These are phyloP conservation scores for Ochotona princeps DNA, from an alignment of 2,113 vertebrate genomes.

Conservation along the genomic window DNA sequence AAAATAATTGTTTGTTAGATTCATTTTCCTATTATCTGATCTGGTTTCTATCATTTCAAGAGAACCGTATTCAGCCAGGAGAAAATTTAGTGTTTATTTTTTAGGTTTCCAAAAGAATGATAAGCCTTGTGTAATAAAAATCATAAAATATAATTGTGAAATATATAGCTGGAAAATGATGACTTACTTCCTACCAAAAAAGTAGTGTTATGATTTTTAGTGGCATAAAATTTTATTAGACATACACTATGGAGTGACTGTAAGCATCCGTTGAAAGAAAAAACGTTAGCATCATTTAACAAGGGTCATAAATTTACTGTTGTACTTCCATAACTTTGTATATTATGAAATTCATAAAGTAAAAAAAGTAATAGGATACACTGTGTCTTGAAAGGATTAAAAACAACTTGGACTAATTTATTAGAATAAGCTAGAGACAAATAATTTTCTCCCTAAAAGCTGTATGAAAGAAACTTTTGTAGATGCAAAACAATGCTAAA, in stretches of 20 bases:
- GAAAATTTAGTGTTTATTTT: conserved; percentile 37
- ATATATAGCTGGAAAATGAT: conserved; percentile 44
- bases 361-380: not conserved
- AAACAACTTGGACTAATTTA: conserved; percentile 60
- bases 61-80: conserved; percentile 14
- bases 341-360: conserved; percentile 51
- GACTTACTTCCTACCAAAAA: conserved; percentile 32
- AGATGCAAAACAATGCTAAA: conserved; percentile 76
- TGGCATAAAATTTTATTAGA: conserved; percentile 65
- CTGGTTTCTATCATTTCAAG: conserved; percentile 27
- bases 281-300: conserved; percentile 18
- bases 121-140: conserved; percentile 35
- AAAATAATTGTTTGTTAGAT: not conserved
- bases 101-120: conserved; percentile 54
- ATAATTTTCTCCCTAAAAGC: conserved; percentile 72
- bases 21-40: not conserved
- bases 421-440: conserved; percentile 68
- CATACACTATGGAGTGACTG: conserved; percentile 60
- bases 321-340: conserved; percentile 21
- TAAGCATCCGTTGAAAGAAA: conserved; percentile 42
- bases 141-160: conserved; percentile 49
- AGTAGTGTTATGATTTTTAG: conserved; percentile 47
- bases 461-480: conserved; percentile 78
- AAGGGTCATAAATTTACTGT: conserved; percentile 45
- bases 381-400: conserved; percentile 72